Base-by-base conservation (phyloP, 2,113 vertebrate genomes). In the Synchiropus splendidus region DNA sequence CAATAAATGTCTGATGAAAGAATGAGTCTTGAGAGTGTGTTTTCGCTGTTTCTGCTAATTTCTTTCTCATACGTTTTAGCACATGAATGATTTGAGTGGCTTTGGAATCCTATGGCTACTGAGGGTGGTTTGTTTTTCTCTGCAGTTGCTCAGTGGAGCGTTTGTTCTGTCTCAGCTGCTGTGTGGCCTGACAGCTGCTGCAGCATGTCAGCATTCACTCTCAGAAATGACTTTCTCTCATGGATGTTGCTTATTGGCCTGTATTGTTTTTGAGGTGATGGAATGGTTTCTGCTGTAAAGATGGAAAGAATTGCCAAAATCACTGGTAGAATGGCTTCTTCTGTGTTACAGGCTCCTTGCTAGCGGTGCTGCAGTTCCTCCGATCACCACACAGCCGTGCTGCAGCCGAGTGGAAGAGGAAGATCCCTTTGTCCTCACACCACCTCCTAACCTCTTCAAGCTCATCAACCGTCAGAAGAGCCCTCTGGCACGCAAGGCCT, bases 381-480 rank as follows among this genome's bases (percentile, higher is more conserved):
- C 84, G 51, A 83, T 85, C 48, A 38, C 52, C 4, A 15, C 74
- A 48, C 72, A 77, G 21, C 42, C 76, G 44, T 53, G 72, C 12
- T 27, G 79, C 15, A 63, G 75, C 42, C 52, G 73, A 10, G 45
- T 81, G 0, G 58, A 69, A 15, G 45, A 62, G 0, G 59, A 85
- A 1, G 64, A 83, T 6, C 48, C 83, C 18, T 90, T 94, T 69
- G 34, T 92, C 45, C 92, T 88, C 10, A 69, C 80, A 0, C 92
- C 90, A 0, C 92, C 95, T 0, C 92, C 93, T 0, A 88, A 88
- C 34, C 76, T 94, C 54, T 83, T 88, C 31, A 88, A 86, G 16
- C 84, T 95, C 51, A 59, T 88, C 42, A 85, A 51, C 71, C 86
- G 81, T n/a, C 89, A 88, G 32, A 81, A 90, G 32, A 78, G 81